A percentile compares a stretch with the other conserved stretches of the same genome.
phyloP scores from a whole-genome alignment of 37 sponge, comb jelly and placozoan species.

The Haliclona indistincta region DNA sequence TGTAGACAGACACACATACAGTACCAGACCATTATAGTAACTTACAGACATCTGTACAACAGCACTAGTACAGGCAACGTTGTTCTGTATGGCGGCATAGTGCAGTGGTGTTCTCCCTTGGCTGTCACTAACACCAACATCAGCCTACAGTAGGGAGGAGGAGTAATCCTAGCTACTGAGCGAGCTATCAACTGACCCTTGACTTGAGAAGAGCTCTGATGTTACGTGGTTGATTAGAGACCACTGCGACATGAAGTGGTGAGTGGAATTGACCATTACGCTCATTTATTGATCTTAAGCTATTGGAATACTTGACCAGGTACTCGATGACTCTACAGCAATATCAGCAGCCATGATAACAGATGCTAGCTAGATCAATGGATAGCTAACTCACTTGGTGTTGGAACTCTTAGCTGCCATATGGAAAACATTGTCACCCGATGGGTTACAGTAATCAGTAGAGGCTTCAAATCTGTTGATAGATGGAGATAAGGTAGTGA shows the following conservation, averaged over 20 bases:
- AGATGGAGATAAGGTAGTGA: not conserved
- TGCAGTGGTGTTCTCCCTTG: constrained; percentile 81
- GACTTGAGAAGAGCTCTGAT: constrained; percentile 41
- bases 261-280: constrained; percentile 45
- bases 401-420: constrained; percentile 28
- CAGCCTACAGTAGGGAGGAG: constrained; percentile 25
- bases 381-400: constrained; percentile 33
- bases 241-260: constrained; percentile 55
- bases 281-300: constrained; percentile 29
- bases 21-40: not conserved
- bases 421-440: constrained; percentile 49
- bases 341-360: not conserved
- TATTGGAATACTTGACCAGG: constrained; percentile 55
- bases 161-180: not conserved
- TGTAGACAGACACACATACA: not conserved
- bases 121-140: constrained; percentile 62
- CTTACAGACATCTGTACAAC: constrained; percentile 46
- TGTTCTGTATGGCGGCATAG: constrained; percentile 55
- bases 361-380: no score
- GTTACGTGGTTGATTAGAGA: constrained; percentile 30
- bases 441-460: constrained; percentile 14
- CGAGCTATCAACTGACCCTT: not conserved
- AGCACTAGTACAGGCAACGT: constrained; percentile 46
- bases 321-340: constrained; percentile 48
- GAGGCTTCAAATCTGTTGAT: constrained; percentile 38